Conservation (phyloP, 2,797 vertebrate species). For the Alca torda region DNA sequence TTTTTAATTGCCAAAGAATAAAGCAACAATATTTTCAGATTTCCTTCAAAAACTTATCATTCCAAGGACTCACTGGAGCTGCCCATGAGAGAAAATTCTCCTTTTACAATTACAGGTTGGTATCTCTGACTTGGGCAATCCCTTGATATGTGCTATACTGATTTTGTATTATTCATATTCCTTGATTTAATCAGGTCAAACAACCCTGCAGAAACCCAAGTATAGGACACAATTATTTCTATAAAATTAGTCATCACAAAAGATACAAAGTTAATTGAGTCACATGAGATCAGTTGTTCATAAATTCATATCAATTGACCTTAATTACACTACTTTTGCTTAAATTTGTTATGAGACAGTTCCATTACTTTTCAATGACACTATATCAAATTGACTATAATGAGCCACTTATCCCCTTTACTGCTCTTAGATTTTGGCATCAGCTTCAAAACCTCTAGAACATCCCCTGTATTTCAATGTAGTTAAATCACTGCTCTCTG, state of each 20-base stretch:
- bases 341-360: not conserved
- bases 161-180: not conserved
- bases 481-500: not conserved
- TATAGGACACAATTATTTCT: not conserved
- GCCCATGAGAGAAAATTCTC: not conserved
- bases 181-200: not conserved
- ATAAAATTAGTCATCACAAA: not conserved
- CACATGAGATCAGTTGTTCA: not conserved
- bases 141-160: not conserved
- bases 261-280: not conserved
- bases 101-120: not conserved
- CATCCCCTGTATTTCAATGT: not conserved
- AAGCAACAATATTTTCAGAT: not conserved
- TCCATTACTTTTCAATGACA: not conserved
- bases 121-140: not conserved
- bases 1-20: not conserved
- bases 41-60: not conserved
- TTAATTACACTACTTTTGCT: not conserved
- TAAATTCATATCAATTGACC: not conserved
- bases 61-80: not conserved
- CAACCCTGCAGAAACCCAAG: not conserved
- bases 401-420: slow-evolving; percentile 4
- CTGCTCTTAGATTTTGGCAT: not conserved
- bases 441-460: not conserved
- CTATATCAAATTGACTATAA: slow-evolving; percentile 3